phyloP scores from a whole-genome alignment of 2,888 invertebrate species.

The Xylota sylvarum region DNA sequence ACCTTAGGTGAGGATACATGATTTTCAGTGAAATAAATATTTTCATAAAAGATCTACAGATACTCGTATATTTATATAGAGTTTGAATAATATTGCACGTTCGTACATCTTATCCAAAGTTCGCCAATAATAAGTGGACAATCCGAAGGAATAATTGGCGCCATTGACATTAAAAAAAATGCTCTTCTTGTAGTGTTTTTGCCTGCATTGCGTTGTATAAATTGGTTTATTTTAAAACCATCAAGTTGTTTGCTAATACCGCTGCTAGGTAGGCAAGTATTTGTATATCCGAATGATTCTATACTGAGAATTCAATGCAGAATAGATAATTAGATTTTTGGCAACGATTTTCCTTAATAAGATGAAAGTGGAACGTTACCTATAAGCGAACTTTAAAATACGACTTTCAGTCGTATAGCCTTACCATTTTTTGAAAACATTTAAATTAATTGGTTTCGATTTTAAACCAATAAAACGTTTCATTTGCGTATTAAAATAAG shows the following conservation, averaged over 20 bases:
- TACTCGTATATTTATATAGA: too few relatives aligned
- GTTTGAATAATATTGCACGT: not conserved
- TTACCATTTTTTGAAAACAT: not conserved
- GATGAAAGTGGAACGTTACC: slow-evolving; percentile 67
- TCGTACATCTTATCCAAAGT: slow-evolving; percentile 18
- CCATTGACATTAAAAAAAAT: slow-evolving; percentile 71
- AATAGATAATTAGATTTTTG: slow-evolving; percentile 69
- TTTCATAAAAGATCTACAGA: not conserved
- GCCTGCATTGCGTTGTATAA: slow-evolving; percentile 44
- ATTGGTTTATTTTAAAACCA: slow-evolving; percentile 68
- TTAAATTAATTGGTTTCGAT: slow-evolving; percentile 10
- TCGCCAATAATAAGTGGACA: slow-evolving; percentile 28
- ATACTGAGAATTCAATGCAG: slow-evolving; percentile 50
- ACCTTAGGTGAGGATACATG: slow-evolving; percentile 4
- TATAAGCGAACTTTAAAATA: slow-evolving; percentile 40
- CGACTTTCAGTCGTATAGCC: slow-evolving; percentile 14
- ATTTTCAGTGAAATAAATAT: not conserved
- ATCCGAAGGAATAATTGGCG: slow-evolving; percentile 61
- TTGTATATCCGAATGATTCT: slow-evolving; percentile 48
- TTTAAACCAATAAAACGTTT: not conserved
- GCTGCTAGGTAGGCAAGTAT: slow-evolving; percentile 17
- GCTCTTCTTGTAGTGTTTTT: slow-evolving; percentile 25
- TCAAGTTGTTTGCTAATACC: slow-evolving; percentile 35
- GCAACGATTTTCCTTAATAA: slow-evolving; percentile 62
- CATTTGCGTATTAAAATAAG: not conserved